phyloP scores from a whole-genome alignment of 1,140 invertebrate species.

The Diplogasteroides magnus region DNA sequence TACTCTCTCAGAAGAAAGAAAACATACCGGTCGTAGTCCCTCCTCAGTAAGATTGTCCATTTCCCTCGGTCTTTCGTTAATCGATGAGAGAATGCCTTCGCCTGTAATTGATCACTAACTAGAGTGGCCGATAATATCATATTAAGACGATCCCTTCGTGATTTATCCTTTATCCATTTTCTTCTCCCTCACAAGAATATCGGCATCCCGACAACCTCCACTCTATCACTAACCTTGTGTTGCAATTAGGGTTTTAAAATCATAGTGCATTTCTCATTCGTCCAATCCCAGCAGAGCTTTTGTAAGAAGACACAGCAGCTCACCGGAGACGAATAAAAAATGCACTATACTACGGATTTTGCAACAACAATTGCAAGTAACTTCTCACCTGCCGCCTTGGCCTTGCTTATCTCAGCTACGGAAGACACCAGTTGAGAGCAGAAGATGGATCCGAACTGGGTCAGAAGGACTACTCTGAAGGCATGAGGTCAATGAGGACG shows the following conservation, averaged over 20 bases:
- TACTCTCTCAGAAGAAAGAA: background rate
- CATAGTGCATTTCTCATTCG: too few species aligned
- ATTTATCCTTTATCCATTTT: too few species aligned
- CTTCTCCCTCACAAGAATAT: too few species aligned
- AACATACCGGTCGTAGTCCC: constrained; percentile 42
- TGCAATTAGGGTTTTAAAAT: too few species aligned
- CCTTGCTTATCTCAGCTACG: constrained; percentile 48
- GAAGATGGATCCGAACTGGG: constrained; percentile 52
- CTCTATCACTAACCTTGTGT: too few species aligned
- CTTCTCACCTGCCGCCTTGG: constrained; percentile 20
- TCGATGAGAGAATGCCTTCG: constrained; percentile 44
- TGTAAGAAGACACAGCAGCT: too few species aligned
- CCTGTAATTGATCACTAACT: too few species aligned
- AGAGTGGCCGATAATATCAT: too few species aligned
- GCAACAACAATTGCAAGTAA: background rate
- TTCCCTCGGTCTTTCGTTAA: constrained; percentile 41
- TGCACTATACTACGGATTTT: background rate
- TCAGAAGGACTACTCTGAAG: constrained; percentile 46
- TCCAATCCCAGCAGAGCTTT: too few species aligned
- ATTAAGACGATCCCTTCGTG: too few species aligned
- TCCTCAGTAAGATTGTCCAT: constrained; percentile 54
- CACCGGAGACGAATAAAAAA: too few species aligned
- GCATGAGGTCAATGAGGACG: constrained; percentile 2
- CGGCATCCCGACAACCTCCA: too few species aligned
- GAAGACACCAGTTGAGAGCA: constrained; percentile 51